Conservation (phyloP, 2,797 vertebrate genomes). For the Glossophaga mutica region DNA sequence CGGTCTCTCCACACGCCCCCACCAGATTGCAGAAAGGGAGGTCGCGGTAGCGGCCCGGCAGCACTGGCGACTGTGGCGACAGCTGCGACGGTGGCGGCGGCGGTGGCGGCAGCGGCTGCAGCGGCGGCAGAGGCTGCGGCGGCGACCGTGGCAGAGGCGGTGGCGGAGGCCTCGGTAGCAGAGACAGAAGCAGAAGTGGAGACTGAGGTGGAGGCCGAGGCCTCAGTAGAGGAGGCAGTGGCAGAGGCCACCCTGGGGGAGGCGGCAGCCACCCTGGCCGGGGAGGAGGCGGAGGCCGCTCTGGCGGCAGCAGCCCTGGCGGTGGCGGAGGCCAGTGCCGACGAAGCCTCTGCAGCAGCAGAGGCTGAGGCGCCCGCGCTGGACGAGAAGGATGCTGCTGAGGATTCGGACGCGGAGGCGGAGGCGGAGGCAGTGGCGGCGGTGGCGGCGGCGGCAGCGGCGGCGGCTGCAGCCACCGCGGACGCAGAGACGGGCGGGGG, state of each 20-base stretch:
- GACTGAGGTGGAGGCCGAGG: conserved; percentile 55
- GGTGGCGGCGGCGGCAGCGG: fast-evolving
- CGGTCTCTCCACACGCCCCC: neutral
- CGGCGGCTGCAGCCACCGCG: neutral
- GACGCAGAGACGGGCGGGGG: neutral
- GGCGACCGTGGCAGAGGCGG: conserved; percentile 68
- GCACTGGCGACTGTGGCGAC: conserved; percentile 59
- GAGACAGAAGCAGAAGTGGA: conserved; percentile 70
- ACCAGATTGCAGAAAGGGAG: conserved; percentile 38
- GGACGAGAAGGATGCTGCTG: neutral
- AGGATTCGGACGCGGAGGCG: fast-evolving
- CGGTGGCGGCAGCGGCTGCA: conserved; percentile 41
- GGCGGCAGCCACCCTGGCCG: neutral
- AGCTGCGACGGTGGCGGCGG: conserved; percentile 34
- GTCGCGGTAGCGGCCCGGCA: conserved; percentile 70
- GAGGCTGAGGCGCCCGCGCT: neutral
- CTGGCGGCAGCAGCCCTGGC: neutral
- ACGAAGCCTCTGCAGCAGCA: neutral
- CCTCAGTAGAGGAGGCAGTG: neutral
- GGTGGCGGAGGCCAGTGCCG: neutral
- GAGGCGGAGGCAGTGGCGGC: neutral
- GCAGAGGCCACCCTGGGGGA: conserved; percentile 34
- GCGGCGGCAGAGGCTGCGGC: conserved; percentile 63
- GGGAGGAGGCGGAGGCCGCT: neutral
- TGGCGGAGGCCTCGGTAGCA: conserved; percentile 73